Conservation (phyloP, 2,113 vertebrate genomes). For the Macquaria australasica region DNA sequence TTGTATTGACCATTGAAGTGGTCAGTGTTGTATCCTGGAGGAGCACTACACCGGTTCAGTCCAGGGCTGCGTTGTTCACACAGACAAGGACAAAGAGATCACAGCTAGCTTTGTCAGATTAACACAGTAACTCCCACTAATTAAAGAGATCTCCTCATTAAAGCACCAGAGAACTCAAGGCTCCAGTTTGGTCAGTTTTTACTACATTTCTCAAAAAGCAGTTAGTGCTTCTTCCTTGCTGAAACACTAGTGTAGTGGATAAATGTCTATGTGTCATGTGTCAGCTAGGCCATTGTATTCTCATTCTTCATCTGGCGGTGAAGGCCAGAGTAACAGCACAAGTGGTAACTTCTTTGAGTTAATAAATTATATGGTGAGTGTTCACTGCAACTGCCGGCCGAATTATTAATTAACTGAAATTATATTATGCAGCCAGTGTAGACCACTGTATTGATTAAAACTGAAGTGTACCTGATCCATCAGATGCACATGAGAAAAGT, state of each 20-base stretch:
- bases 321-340: too few species aligned
- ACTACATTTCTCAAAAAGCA: not conserved
- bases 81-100: constrained; percentile 45
- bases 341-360: too few species aligned
- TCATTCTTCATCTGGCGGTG: not conserved
- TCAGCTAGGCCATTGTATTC: not conserved
- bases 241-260: not conserved
- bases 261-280: not conserved
- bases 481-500: not conserved
- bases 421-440: too few species aligned
- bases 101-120: constrained; percentile 38
- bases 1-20: not conserved
- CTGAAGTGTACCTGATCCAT: not conserved
- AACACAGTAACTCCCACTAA: constrained; percentile 34
- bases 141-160: constrained; percentile 4
- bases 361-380: too few species aligned
- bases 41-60: not conserved
- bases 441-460: not conserved
- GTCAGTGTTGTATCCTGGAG: not conserved
- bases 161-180: not conserved
- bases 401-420: not conserved
- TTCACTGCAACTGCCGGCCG: too few species aligned
- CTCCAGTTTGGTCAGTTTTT: not conserved
- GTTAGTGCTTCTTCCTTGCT: not conserved
- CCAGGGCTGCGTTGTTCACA: not conserved